Evolutionary conservation across 2,113 vertebrate genomes (phyloP).

Genomic region (Rhombomys opimus): DNA sequence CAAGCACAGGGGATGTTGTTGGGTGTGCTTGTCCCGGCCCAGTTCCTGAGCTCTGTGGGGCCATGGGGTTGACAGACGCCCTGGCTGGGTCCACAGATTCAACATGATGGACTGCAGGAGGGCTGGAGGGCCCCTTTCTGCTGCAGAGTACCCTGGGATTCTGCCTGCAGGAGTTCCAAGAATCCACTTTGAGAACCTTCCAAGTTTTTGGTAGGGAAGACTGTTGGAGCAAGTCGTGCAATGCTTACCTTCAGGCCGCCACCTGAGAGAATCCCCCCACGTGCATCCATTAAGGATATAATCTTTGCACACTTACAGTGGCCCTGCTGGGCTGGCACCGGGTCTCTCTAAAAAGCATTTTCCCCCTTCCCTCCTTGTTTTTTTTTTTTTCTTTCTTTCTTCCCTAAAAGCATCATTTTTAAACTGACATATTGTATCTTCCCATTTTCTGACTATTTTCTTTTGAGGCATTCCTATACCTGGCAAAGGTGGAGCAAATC

Average conservation of each 20-base stretch:
- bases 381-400: neutral
- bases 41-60: neutral
- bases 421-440: neutral
- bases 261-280: fast-evolving
- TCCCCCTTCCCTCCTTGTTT: too few relatives aligned
- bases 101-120: neutral
- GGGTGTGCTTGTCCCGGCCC: neutral
- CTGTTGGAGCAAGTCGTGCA: neutral
- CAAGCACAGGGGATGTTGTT: neutral
- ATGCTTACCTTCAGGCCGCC: neutral
- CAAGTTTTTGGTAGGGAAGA: neutral
- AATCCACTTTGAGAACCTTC: neutral
- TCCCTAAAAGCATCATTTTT: neutral
- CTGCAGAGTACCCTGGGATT: fast-evolving
- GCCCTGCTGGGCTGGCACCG: neutral
- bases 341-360: neutral
- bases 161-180: neutral
- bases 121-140: neutral
- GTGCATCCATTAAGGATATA: neutral
- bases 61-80: neutral
- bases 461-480: neutral
- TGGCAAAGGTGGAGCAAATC: neutral
- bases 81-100: neutral
- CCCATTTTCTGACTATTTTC: neutral
- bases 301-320: neutral